A percentile compares a stretch with the other conserved stretches of the same genome.
Evolutionary conservation across 2,797 vertebrate genomes (phyloP).

Genomic region (Heteromormyrus szaboi): DNA sequence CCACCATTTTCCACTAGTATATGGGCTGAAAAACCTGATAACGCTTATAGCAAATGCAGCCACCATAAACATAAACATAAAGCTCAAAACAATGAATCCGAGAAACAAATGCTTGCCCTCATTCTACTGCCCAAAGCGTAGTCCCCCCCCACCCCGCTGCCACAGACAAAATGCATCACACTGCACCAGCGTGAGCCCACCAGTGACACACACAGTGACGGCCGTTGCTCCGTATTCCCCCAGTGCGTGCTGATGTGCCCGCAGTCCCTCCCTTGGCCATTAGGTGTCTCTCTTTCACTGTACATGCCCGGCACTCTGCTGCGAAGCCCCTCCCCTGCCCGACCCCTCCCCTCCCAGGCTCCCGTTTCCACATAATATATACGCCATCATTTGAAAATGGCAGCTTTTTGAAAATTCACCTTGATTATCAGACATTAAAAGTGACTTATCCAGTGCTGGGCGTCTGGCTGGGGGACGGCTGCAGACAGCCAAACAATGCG

Average conservation of each 20-base stretch:
- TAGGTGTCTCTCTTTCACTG: conserved; percentile 85
- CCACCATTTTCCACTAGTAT: neutral
- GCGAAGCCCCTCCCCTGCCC: conserved; percentile 38
- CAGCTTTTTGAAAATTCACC: conserved; percentile 95
- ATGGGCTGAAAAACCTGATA: neutral
- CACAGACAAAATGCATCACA: conserved; percentile 36
- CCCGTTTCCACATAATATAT: conserved; percentile 75
- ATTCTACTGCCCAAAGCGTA: neutral
- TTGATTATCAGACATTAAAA: conserved; percentile 94
- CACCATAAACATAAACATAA: neutral
- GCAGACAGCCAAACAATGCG: conserved; percentile 89
- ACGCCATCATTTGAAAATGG: conserved; percentile 91
- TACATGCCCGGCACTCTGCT: conserved; percentile 38
- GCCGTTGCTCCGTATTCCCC: conserved; percentile 32
- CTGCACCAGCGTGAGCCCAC: neutral
- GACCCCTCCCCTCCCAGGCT: conserved; percentile 54
- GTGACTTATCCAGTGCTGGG: conserved; percentile 82
- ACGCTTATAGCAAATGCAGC: neutral
- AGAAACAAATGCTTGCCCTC: neutral
- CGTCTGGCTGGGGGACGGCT: conserved; percentile 87
- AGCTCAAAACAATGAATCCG: neutral
- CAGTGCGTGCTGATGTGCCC: neutral
- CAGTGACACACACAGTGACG: conserved; percentile 34
- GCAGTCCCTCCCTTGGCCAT: conserved; percentile 49
- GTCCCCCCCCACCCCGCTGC: neutral